Percentiles rank a stretch among this genome's conserved stretches.
These are phyloP conservation scores for Atethmia centrago DNA, from an alignment of 2,888 invertebrate species.

Conservation along the genomic window DNA sequence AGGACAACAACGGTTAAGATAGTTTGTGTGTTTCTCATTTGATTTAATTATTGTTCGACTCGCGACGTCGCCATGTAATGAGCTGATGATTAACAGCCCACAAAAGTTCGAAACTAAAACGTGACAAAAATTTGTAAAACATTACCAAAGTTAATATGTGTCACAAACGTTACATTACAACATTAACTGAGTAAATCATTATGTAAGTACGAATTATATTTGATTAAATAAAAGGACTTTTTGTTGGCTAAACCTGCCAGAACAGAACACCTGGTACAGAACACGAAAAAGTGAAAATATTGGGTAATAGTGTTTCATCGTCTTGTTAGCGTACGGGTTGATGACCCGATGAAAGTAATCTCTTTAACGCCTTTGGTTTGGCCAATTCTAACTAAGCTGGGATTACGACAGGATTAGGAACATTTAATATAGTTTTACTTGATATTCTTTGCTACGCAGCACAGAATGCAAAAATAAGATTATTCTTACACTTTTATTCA, in stretches of 20 bases:
- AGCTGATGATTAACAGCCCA: background rate
- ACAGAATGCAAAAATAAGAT: too few relatives aligned
- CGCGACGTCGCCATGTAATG: background rate
- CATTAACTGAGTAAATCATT: background rate
- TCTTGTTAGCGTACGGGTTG: conserved; percentile 10
- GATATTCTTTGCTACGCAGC: background rate
- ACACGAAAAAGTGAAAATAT: conserved; percentile 10
- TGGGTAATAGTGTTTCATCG: conserved; percentile 11
- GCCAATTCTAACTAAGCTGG: conserved; percentile 7
- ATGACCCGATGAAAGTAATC: conserved; percentile 31
- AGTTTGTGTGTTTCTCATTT: background rate
- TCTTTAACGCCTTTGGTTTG: conserved; percentile 9
- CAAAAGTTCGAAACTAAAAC: background rate
- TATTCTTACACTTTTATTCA: background rate
- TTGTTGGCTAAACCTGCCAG: background rate
- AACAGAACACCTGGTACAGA: background rate
- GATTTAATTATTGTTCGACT: background rate
- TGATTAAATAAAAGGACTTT: background rate
- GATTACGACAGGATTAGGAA: conserved; percentile 8
- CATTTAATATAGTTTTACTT: background rate
- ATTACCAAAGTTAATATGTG: background rate
- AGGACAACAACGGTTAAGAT: background rate
- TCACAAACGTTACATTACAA: background rate
- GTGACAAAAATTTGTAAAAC: background rate
- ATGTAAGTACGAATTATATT: conserved; percentile 48